A percentile compares a stretch with the other conserved stretches of the same genome.
Evolutionary conservation across 2,113 vertebrate genomes (phyloP).

Genomic region (Callorhinus ursinus): DNA sequence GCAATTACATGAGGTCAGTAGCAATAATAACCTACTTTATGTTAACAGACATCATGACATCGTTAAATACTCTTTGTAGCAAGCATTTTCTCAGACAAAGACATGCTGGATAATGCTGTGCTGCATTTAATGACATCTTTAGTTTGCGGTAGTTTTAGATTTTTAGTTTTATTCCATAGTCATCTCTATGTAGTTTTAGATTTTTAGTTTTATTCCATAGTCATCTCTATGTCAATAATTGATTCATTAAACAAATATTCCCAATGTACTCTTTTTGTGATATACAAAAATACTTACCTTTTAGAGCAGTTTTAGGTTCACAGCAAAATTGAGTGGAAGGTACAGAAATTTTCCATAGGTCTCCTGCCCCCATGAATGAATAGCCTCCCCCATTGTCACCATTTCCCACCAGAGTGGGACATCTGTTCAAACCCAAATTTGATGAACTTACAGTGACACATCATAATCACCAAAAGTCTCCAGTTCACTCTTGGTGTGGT

Average conservation of each 20-base stretch:
- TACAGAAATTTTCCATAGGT: not conserved
- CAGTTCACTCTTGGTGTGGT: not conserved
- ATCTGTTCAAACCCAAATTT: not conserved
- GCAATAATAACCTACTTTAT: not conserved
- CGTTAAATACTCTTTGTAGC: not conserved
- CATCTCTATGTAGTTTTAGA: not conserved
- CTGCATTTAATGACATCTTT: not conserved
- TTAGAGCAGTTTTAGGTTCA: not conserved
- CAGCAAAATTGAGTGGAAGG: not conserved
- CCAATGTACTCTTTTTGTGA: not conserved
- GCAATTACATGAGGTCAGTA: not conserved
- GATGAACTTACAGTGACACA: not conserved
- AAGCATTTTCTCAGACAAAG: not conserved
- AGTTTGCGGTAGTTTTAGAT: not conserved
- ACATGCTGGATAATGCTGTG: not conserved
- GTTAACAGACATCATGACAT: not conserved
- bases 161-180: not conserved
- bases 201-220: not conserved
- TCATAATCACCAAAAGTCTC: not conserved
- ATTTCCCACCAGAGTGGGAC: not conserved
- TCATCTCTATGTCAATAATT: not conserved
- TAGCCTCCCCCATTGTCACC: not conserved
- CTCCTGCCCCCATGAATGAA: accelerated
- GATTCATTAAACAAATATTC: not conserved
- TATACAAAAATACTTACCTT: not conserved